Evolutionary conservation across 1,140 invertebrate genomes (phyloP).

Genomic region (Centruroides sculpturatus): DNA sequence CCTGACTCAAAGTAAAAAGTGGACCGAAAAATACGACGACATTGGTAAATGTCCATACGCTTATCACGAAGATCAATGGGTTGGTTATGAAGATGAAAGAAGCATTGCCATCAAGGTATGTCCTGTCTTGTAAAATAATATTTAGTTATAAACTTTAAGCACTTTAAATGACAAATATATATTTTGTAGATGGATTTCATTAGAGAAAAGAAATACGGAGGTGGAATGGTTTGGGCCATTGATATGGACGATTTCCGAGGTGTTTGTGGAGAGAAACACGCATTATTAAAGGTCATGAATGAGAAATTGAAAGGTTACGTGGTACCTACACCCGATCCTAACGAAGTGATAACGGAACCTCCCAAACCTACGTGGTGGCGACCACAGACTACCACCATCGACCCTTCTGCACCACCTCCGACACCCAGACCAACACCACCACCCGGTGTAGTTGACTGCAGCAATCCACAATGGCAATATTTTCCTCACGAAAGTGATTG

Average conservation of each 20-base stretch:
- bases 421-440: conserved; percentile 5
- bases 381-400: not conserved
- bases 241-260: conserved; percentile 27
- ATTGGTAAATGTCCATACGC: conserved; percentile 65
- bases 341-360: conserved; percentile 4
- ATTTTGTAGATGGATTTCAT: conserved; percentile 23
- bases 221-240: conserved; percentile 32
- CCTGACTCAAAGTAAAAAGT: conserved; percentile 47
- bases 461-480: not conserved
- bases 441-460: conserved; percentile 9
- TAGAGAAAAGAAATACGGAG: conserved; percentile 23
- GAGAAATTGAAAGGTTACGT: conserved; percentile 54
- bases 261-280: conserved; percentile 19
- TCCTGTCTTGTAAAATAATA: not conserved
- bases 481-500: conserved; percentile 16
- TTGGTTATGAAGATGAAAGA: conserved; percentile 70
- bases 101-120: conserved; percentile 66
- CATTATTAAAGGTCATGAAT: conserved; percentile 43
- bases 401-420: conserved; percentile 1
- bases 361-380: conserved; percentile 16
- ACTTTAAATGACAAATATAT: conserved; percentile 13
- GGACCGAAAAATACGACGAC: conserved; percentile 69
- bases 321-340: conserved; percentile 39
- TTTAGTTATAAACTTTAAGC: not conserved
- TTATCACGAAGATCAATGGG: conserved; percentile 75